Evolutionary conservation across 2,888 invertebrate genomes (phyloP), one percentile per base, ranked within the genome.

Genomic region (Dryomyza anilis): DNA sequence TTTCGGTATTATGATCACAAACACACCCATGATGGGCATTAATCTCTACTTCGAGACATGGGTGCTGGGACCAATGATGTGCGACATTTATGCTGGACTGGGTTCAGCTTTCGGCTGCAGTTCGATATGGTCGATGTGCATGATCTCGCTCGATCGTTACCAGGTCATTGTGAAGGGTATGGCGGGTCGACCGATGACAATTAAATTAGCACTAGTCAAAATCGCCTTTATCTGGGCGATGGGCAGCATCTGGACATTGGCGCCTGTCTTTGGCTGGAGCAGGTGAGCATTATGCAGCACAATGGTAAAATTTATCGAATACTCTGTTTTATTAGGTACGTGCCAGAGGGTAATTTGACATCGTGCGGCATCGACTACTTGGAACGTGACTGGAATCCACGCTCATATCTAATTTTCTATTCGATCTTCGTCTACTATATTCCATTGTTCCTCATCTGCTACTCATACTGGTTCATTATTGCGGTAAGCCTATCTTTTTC

Each of bases 311-410:
- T 25, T 16, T n/a, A 48, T 46, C 4, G 21, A 45, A 14, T 46
- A 5, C 21, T 19, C 14, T 21, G 1, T 33, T 21, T n/a, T n/a
- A n/a, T n/a, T 76, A 92, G 93, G 80, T 95, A 95, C 81, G 94
- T 95, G 55, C 95, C 95, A 8, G 96, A 96, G 84, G 96, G 95
- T 67, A 95, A 95, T 84, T 91, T 95, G 90, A 95, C 95, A 50
- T 93, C 94, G 36, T 96, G 96, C 78, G 95, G 95, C 64, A 95
- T 95, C 63, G 94, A 94, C 82, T 95, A 94, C 80, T 85, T 95
- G 72, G 87, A 83, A 82, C 89, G 90, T 83, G 89, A 90, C 69
- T 89, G 89, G 89, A 75, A 89, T 70, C 91, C 91, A 83, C 87
- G 89, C 71, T 91, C 92, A 76, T 95, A 95, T 85, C 89, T 94